phyloP scores from a whole-genome alignment of 2,888 invertebrate species.

The Seira musarum region DNA sequence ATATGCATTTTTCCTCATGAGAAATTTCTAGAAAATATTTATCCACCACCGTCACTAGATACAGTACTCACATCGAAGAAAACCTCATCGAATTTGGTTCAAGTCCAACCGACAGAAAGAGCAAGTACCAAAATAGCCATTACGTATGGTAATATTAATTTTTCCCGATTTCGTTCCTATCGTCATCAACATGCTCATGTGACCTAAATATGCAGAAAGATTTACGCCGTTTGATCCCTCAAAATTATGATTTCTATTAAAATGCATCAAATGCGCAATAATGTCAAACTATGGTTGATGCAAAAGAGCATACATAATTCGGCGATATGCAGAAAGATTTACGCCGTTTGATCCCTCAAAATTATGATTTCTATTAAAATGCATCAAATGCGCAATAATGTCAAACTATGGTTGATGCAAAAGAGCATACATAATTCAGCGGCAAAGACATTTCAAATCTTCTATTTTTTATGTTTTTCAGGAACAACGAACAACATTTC shows the following conservation, averaged over 20 bases:
- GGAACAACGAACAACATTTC: too few species aligned
- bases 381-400: background rate
- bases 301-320: too few species aligned
- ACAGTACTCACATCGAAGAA: background rate
- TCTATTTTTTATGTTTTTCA: background rate
- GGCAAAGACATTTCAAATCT: background rate
- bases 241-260: too few species aligned
- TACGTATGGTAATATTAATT: conserved; percentile 3
- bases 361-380: background rate
- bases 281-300: too few species aligned
- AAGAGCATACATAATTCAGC: background rate
- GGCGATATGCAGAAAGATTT: too few species aligned
- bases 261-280: too few species aligned
- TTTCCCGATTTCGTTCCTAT: background rate
- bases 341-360: background rate
- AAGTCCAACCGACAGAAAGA: conserved; percentile 67
- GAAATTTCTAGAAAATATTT: background rate
- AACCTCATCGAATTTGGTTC: conserved; percentile 64
- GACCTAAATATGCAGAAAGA: background rate
- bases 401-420: background rate
- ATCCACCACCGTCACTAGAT: background rate
- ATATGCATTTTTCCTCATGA: background rate
- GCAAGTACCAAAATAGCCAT: conserved; percentile 67
- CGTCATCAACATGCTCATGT: background rate
- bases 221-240: too few species aligned